These are phyloP conservation scores for Sepioteuthis lessoniana DNA, from an alignment of 2,888 invertebrate genomes.

Conservation along the genomic window DNA sequence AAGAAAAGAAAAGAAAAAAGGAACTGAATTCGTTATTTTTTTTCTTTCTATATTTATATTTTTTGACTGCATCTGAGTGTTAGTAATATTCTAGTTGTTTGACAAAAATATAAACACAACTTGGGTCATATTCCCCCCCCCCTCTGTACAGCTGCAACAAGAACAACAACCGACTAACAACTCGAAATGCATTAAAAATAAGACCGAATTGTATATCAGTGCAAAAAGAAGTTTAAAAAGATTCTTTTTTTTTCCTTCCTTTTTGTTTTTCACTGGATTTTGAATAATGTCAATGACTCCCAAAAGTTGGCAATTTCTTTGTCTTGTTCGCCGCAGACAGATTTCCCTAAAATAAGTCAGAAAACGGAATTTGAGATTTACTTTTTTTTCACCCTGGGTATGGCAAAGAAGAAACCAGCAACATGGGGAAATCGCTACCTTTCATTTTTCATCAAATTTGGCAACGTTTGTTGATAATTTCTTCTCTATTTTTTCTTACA, in stretches of 20 bases:
- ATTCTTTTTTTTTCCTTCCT: background rate
- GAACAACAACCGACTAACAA: background rate
- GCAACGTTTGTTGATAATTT: conserved; percentile 24
- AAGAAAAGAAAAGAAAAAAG: no score
- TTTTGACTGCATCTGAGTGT: no score
- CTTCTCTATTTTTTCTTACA: conserved; percentile 43
- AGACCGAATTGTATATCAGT: background rate
- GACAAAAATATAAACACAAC: background rate
- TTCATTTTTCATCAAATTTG: conserved; percentile 35
- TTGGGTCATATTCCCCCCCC: background rate
- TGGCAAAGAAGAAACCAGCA: background rate
- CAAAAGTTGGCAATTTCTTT: background rate
- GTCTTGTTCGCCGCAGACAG: background rate
- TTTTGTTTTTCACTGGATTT: background rate
- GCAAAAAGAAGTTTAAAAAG: background rate
- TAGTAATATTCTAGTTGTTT: no score
- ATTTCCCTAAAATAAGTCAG: background rate
- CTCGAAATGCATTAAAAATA: background rate
- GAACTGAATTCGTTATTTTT: no score
- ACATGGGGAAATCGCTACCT: background rate
- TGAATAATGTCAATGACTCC: background rate
- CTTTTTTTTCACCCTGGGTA: background rate
- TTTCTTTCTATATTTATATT: no score
- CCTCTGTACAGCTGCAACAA: background rate
- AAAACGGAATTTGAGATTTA: background rate